Base-by-base conservation (phyloP, 2,797 vertebrate genomes). In the Hemibagrus guttatus region DNA sequence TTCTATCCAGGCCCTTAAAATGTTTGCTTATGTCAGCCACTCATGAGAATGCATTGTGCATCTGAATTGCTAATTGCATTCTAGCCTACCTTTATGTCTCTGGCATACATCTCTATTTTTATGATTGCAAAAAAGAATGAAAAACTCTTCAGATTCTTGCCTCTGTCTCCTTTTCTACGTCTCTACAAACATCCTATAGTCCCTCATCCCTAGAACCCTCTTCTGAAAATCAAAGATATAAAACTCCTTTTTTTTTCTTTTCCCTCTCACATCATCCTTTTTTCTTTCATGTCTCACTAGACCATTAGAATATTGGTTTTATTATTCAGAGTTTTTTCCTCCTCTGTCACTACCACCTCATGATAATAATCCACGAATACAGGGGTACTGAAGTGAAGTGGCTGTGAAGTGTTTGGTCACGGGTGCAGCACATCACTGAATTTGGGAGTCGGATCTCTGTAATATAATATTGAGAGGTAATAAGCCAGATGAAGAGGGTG, bases 21-120 rank as follows among this genome's bases (percentile, higher is more conserved):
- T 79, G 84, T 85, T 85, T 59, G 84, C 64, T 54, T 78, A 80
- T 42, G 85, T 90, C 89, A 90, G 85, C 89, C 89, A 81, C 88
- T 87, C 87, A 79, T 87, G 85, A 88, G 86, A 89, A 90, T 71
- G 66, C 86, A 84, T 71, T 69, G 82, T 75, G 56, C 66, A 79
- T 88, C 86, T 81, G 84, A 89, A 90, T 89, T 83, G 88, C 85
- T 91, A 92, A 92, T 91, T 91, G 88, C 81, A 61, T 87, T 89
- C 88, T 42, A 87, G 81, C 79, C 59, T 42, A 59, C 69, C 91
- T 81, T 91, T 86, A 91, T 90, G 88, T 86, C 74, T 88, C 69
- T 74, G 83, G 78, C 79, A 56, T 59, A 63, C 12, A 85, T 28
- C 31, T 81, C 78, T 90, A 87, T 91, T 91, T 92, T 91, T 91